phyloP scores from a whole-genome alignment of 2,888 invertebrate genomes.

The Microplitis manilae region DNA sequence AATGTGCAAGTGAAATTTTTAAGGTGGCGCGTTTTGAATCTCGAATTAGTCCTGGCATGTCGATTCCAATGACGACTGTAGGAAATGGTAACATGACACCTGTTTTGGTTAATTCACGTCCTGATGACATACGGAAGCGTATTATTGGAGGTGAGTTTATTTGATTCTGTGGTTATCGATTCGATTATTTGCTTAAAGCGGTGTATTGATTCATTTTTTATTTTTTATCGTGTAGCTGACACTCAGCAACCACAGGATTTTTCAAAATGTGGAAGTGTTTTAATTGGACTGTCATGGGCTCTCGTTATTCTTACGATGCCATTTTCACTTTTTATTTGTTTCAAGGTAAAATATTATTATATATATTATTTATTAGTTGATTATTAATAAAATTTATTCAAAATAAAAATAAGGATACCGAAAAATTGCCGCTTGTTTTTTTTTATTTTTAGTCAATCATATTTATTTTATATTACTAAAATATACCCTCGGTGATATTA shows the following conservation, averaged over 20 bases:
- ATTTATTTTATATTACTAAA: no score
- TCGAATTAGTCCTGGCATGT: slow-evolving; percentile 61
- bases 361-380: neutral
- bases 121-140: slow-evolving; percentile 64
- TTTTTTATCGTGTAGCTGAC: slow-evolving; percentile 72
- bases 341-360: slow-evolving; percentile 81
- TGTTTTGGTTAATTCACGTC: slow-evolving; percentile 62
- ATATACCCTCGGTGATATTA: no score
- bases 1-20: slow-evolving; percentile 4
- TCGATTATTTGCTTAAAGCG: no score
- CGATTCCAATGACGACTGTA: slow-evolving; percentile 62
- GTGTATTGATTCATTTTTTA: neutral
- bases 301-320: slow-evolving; percentile 90
- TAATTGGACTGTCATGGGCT: slow-evolving; percentile 87
- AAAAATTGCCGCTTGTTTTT: no score
- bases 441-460: no score
- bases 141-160: slow-evolving; percentile 51
- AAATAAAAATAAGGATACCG: no score
- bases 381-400: no score
- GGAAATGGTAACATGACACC: slow-evolving; percentile 62
- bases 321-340: slow-evolving; percentile 91
- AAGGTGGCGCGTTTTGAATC: slow-evolving; percentile 63
- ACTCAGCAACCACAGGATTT: slow-evolving; percentile 76
- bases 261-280: slow-evolving; percentile 86
- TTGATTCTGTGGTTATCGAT: neutral